These are phyloP conservation scores for Galeruca laticollis DNA, from an alignment of 2,888 invertebrate species.

Conservation along the genomic window DNA sequence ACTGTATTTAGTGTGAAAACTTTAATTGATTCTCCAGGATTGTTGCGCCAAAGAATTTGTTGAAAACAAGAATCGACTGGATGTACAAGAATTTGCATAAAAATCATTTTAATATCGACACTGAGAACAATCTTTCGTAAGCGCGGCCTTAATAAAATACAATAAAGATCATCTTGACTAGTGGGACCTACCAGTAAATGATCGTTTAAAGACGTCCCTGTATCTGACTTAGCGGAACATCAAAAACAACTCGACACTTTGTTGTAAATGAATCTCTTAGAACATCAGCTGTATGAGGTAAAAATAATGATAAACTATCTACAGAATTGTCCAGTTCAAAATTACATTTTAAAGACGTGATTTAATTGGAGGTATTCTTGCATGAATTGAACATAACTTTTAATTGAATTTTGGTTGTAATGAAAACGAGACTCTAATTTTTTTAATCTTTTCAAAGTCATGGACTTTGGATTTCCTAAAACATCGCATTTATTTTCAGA, in stretches of 20 bases:
- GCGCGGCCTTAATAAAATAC: constrained; percentile 37
- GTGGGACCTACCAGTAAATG: no score
- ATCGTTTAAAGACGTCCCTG: no score
- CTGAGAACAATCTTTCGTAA: constrained; percentile 31
- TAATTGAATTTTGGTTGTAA: no score
- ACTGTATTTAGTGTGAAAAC: no score
- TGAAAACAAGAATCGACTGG: constrained; percentile 35
- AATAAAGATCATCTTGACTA: constrained; percentile 39
- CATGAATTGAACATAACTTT: no score
- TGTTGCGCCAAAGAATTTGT: no score
- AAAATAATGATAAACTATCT: not conserved
- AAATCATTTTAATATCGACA: constrained; percentile 44
- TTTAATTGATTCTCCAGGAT: no score
- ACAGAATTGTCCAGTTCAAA: not conserved
- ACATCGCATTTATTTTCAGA: no score
- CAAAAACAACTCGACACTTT: constrained; percentile 42
- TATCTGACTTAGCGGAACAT: constrained; percentile 31
- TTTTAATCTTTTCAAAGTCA: no score
- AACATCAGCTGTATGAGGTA: constrained; percentile 2
- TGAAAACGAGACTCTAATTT: no score
- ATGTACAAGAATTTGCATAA: constrained; percentile 34
- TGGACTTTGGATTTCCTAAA: no score
- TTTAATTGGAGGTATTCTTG: no score
- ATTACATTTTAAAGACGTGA: not conserved
- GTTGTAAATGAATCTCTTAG: constrained; percentile 26